These are phyloP conservation scores for Plectropomus leopardus DNA, from an alignment of 2,113 vertebrate species.

Conservation along the genomic window DNA sequence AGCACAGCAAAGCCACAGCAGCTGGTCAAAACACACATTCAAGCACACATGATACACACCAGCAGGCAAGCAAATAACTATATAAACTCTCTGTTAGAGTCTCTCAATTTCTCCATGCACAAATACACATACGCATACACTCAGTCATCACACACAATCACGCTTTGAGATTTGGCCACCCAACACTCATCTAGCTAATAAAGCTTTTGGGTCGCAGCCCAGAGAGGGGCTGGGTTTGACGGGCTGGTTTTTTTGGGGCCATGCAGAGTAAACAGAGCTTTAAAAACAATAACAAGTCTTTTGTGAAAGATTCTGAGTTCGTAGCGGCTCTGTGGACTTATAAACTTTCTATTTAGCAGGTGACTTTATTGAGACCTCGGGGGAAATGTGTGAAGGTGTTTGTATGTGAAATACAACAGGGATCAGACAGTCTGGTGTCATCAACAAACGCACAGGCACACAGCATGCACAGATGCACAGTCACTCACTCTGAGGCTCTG, in stretches of 20 bases:
- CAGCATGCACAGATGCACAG: neutral
- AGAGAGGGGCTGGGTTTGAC: slow-evolving; percentile 51
- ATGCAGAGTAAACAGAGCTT: slow-evolving; percentile 74
- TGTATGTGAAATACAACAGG: slow-evolving; percentile 30
- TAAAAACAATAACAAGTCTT: slow-evolving; percentile 76
- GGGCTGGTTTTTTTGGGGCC: slow-evolving; percentile 36
- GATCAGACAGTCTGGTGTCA: slow-evolving; percentile 21
- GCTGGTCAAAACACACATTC: slow-evolving; percentile 54
- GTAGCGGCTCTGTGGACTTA: slow-evolving; percentile 43
- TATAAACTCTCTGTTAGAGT: slow-evolving; percentile 34
- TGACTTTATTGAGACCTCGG: slow-evolving; percentile 55
- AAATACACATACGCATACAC: neutral
- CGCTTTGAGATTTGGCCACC: slow-evolving; percentile 67
- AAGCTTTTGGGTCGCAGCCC: slow-evolving; percentile 72
- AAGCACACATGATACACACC: slow-evolving; percentile 18
- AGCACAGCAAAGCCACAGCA: slow-evolving; percentile 65
- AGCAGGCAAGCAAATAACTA: slow-evolving; percentile 30
- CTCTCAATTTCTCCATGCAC: neutral
- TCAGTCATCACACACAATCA: slow-evolving; percentile 21
- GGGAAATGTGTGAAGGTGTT: slow-evolving; percentile 47
- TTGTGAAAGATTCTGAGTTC: slow-evolving; percentile 56
- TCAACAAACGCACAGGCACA: neutral
- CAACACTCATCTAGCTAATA: slow-evolving; percentile 69
- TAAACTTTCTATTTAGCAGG: slow-evolving; percentile 58
- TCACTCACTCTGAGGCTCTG: neutral